Conservation (phyloP, 2,888 invertebrate species). For the Stratiomys singularior region DNA sequence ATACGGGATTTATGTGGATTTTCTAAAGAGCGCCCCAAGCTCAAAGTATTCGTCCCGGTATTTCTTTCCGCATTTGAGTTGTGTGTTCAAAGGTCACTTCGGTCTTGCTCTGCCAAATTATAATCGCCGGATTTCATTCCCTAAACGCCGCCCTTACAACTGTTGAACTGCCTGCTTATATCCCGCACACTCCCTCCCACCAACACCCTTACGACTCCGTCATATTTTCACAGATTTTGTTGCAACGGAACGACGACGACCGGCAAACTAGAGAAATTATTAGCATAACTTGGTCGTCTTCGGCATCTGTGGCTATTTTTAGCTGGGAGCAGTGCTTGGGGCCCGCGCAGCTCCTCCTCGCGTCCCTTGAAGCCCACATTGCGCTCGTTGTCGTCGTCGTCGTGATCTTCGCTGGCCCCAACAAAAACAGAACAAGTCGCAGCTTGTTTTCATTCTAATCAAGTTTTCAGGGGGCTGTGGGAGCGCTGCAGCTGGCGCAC, state of each 20-base stretch:
- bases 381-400: background rate
- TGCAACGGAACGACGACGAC: background rate
- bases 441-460: conserved; percentile 31
- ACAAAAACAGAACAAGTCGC: conserved; percentile 6
- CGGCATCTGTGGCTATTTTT: conserved; percentile 2
- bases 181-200: background rate
- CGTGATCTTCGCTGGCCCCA: background rate
- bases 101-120: too few species aligned
- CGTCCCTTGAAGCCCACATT: background rate
- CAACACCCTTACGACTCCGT: background rate
- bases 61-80: too few species aligned
- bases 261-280: conserved; percentile 26
- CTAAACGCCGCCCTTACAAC: too few species aligned
- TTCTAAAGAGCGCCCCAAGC: too few species aligned
- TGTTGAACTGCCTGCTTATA: too few species aligned
- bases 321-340: conserved; percentile 27
- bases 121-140: too few species aligned
- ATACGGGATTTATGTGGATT: too few species aligned
- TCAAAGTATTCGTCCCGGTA: too few species aligned
- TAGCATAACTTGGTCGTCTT: background rate
- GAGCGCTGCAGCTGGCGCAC: too few species aligned
- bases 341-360: background rate
- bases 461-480: conserved; percentile 5
- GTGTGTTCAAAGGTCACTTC: too few species aligned
- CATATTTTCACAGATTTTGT: background rate